Percentiles rank a stretch among this genome's conserved stretches.
phyloP scores from a whole-genome alignment of 2,797 vertebrate genomes.

The Urocyon cinereoargenteus region DNA sequence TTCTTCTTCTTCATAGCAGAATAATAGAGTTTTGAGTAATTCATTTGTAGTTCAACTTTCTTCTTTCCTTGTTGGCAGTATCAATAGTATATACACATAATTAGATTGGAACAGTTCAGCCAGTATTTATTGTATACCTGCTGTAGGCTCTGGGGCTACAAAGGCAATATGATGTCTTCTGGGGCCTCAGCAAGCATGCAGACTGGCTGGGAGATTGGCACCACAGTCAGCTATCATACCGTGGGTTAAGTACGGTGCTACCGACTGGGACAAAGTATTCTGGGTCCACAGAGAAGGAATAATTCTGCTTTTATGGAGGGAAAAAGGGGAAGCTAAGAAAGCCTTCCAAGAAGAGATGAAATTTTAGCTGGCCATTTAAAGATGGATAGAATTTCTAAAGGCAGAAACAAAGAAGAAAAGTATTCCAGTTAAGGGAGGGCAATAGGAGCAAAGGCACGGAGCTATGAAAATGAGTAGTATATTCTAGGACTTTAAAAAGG shows the following conservation, averaged over 20 bases:
- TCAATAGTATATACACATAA: background rate
- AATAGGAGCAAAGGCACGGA: background rate
- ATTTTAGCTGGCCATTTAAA: background rate
- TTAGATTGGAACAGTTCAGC: background rate
- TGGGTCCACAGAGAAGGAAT: background rate
- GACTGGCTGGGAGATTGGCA: background rate
- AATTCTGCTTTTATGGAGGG: conserved; percentile 30
- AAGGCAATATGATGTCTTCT: background rate
- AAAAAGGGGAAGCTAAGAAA: background rate
- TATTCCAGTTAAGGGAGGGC: background rate
- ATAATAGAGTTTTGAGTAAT: conserved; percentile 45
- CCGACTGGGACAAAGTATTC: background rate
- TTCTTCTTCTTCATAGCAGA: conserved; percentile 51
- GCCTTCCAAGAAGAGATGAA: background rate
- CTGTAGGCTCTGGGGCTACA: background rate
- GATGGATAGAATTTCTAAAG: conserved; percentile 17
- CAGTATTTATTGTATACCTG: background rate
- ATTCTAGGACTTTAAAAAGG: background rate
- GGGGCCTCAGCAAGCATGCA: background rate
- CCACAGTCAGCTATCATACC: background rate
- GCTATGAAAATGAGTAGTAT: background rate
- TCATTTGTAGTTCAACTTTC: background rate
- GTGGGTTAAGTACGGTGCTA: background rate
- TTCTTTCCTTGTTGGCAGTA: background rate
- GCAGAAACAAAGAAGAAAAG: conserved; percentile 1